These are phyloP conservation scores for Ephestia elutella DNA, from an alignment of 1,140 invertebrate species.

Conservation along the genomic window DNA sequence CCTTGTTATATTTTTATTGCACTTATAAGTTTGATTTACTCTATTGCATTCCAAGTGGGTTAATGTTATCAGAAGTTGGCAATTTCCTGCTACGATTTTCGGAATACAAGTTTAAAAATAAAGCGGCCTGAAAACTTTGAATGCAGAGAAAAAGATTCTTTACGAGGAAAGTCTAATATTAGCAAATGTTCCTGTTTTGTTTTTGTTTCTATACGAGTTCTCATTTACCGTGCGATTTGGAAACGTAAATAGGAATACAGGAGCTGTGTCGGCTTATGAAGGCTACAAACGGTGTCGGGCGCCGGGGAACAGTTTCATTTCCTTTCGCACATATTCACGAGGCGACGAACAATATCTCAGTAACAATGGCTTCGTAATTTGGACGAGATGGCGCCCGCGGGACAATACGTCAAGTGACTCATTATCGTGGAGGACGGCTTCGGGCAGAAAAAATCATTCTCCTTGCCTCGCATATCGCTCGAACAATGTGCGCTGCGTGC, in stretches of 20 bases:
- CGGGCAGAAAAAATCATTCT: conserved; percentile 56
- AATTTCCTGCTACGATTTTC: not conserved
- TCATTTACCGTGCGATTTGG: conserved; percentile 18
- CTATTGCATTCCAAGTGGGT: not conserved
- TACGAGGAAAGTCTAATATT: not conserved
- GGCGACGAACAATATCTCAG: conserved; percentile 60
- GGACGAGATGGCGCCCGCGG: conserved; percentile 55
- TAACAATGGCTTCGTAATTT: conserved; percentile 69
- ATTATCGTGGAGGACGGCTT: conserved; percentile 65
- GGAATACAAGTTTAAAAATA: not conserved
- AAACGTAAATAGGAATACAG: conserved; percentile 22
- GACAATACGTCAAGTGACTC: conserved; percentile 68
- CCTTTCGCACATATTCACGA: conserved; percentile 65
- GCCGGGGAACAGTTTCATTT: conserved; percentile 58
- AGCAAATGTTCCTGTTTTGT: too few species aligned
- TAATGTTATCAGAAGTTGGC: not conserved
- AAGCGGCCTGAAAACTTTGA: not conserved
- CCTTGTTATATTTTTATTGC: not conserved
- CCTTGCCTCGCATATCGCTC: conserved; percentile 26
- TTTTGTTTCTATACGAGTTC: not conserved
- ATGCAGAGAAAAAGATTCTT: not conserved
- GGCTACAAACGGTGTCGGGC: conserved; percentile 40
- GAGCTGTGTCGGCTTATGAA: conserved; percentile 22
- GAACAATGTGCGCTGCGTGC: conserved; percentile 41
- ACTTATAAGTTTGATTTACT: not conserved